Evolutionary conservation across 1,140 invertebrate species (phyloP).

Genomic region (Drosophila sulfurigaster): DNA sequence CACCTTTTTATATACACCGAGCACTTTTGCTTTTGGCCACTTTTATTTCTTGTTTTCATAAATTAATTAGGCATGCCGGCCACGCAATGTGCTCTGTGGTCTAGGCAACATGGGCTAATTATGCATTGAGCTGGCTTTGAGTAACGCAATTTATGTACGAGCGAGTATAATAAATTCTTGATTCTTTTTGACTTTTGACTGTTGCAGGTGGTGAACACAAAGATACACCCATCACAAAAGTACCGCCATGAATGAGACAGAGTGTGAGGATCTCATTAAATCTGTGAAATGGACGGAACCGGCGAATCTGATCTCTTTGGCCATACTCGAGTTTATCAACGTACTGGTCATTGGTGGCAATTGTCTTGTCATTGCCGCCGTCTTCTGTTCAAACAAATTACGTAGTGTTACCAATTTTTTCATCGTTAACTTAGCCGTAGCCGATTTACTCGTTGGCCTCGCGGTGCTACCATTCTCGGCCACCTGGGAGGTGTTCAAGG

Average conservation of each 20-base stretch:
- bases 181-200: slow-evolving; percentile 17
- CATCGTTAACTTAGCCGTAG: slow-evolving; percentile 96
- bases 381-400: slow-evolving; percentile 94
- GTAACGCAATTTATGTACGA: background rate
- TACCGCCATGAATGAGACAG: slow-evolving; percentile 89
- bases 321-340: slow-evolving; percentile 92
- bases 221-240: slow-evolving; percentile 73
- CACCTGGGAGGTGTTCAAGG: slow-evolving; percentile 95
- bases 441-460: slow-evolving; percentile 95
- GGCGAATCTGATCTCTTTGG: slow-evolving; percentile 89
- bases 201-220: slow-evolving; percentile 79
- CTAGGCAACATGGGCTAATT: slow-evolving; percentile 35
- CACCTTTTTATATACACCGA: background rate
- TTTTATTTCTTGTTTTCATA: slow-evolving; percentile 48
- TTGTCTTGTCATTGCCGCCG: slow-evolving; percentile 95
- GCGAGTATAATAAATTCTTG: background rate
- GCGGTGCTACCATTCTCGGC: slow-evolving; percentile 96
- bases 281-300: slow-evolving; percentile 92
- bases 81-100: slow-evolving; percentile 14
- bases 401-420: slow-evolving; percentile 97
- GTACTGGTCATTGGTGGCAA: slow-evolving; percentile 95
- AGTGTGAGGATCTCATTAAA: slow-evolving; percentile 90
- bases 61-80: slow-evolving; percentile 67
- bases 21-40: slow-evolving; percentile 33
- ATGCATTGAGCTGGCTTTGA: slow-evolving; percentile 7